These are phyloP conservation scores for Lasioglossum villosulum DNA, from an alignment of 2,888 invertebrate genomes.

Conservation along the genomic window DNA sequence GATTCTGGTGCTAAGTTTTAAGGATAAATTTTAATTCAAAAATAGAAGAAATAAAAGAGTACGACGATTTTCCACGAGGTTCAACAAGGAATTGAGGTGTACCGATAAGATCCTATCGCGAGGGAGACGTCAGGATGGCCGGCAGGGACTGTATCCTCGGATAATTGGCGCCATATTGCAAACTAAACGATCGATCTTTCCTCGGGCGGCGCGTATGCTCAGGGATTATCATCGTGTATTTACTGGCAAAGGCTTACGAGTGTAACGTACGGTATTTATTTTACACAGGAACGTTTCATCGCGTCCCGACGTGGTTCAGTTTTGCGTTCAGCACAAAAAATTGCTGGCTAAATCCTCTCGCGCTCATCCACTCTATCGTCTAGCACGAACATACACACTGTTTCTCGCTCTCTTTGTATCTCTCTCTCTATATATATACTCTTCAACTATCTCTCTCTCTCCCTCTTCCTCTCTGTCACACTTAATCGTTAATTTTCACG, in stretches of 20 bases:
- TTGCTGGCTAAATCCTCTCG: constrained; percentile 65
- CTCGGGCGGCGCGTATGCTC: constrained; percentile 38
- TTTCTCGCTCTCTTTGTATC: not conserved
- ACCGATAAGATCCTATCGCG: not conserved
- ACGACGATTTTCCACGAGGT: not conserved
- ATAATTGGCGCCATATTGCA: constrained; percentile 14
- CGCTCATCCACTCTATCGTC: constrained; percentile 57
- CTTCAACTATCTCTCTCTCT: not conserved
- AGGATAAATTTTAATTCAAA: too few relatives aligned
- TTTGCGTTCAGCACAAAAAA: constrained; percentile 71
- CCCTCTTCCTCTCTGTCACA: constrained; percentile 12
- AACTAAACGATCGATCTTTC: constrained; percentile 60
- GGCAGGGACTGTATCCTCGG: not conserved
- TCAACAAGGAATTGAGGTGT: not conserved
- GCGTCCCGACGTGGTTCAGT: constrained; percentile 67
- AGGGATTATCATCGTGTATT: constrained; percentile 67
- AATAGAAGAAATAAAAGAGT: not conserved
- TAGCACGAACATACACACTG: constrained; percentile 38
- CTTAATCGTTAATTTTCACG: constrained; percentile 34
- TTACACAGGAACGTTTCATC: constrained; percentile 79
- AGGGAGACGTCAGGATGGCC: not conserved
- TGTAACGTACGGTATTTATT: constrained; percentile 83
- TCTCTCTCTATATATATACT: not conserved
- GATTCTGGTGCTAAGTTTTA: too few relatives aligned
- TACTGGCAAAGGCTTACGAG: constrained; percentile 80